A percentile compares a stretch with the other conserved stretches of the same genome.
These are phyloP conservation scores for Scaeva pyrastri DNA, from an alignment of 2,888 invertebrate genomes.

Conservation along the genomic window DNA sequence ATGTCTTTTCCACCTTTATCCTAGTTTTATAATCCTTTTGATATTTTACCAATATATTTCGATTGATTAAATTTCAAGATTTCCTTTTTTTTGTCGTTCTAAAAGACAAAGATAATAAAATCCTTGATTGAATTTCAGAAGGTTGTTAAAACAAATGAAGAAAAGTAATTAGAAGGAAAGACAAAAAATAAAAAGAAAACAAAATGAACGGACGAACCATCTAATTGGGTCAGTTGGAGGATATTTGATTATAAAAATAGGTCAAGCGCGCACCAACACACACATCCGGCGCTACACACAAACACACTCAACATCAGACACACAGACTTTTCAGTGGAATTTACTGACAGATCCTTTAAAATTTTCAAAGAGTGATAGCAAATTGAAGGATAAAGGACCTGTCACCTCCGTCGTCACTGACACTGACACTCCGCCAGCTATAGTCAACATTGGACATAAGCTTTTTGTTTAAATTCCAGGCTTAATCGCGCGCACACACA, in stretches of 20 bases:
- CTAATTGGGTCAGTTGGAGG: constrained; percentile 66
- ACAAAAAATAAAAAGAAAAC: background rate
- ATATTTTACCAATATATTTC: constrained; percentile 2
- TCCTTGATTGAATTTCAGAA: constrained; percentile 51
- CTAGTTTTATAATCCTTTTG: background rate
- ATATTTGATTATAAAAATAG: constrained; percentile 56
- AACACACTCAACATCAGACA: background rate
- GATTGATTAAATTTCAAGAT: background rate
- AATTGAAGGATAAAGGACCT: constrained; percentile 1
- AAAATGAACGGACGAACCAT: constrained; percentile 10
- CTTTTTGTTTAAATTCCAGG: constrained; percentile 42
- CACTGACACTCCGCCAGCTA: too few relatives aligned
- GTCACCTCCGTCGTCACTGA: background rate
- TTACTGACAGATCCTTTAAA: constrained; percentile 40
- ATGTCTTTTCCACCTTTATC: background rate
- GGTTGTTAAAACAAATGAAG: constrained; percentile 21
- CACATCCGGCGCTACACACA: background rate
- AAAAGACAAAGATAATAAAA: constrained; percentile 31
- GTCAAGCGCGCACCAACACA: constrained; percentile 45
- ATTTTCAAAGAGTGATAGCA: constrained; percentile 23
- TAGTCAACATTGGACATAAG: constrained; percentile 11
- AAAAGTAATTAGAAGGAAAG: constrained; percentile 18
- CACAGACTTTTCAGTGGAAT: background rate
- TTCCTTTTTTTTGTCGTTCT: constrained; percentile 42
- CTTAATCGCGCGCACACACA: constrained; percentile 61